These are phyloP conservation scores for Petrocephalus sullivani DNA, from an alignment of 2,797 vertebrate species.

Conservation along the genomic window DNA sequence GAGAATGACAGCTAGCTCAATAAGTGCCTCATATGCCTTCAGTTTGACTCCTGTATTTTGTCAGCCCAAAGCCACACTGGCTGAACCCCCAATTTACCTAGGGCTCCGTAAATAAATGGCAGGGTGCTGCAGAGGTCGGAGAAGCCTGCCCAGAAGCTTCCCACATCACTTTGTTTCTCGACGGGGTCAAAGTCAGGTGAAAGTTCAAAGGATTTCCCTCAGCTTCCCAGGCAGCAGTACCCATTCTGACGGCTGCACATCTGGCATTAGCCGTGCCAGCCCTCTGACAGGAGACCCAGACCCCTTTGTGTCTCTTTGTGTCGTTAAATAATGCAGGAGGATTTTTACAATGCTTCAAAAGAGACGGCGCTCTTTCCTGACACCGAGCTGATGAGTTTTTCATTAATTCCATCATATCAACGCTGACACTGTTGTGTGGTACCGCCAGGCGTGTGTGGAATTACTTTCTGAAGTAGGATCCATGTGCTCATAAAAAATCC, in stretches of 20 bases:
- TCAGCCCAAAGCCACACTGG: background rate
- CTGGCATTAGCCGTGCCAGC: background rate
- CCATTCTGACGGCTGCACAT: background rate
- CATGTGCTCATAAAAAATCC: background rate
- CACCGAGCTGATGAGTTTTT: background rate
- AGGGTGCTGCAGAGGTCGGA: background rate
- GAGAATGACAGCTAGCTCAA: background rate
- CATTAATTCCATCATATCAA: background rate
- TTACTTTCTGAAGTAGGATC: background rate
- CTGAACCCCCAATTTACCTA: background rate
- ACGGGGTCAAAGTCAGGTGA: background rate
- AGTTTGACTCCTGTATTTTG: background rate
- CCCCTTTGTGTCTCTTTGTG: background rate
- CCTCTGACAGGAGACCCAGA: background rate
- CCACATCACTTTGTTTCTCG: background rate
- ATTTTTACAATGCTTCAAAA: background rate
- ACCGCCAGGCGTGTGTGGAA: background rate
- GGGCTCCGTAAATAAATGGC: background rate
- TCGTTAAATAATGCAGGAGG: background rate
- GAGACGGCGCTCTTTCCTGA: background rate
- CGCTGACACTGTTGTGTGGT: background rate
- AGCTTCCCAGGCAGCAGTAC: background rate
- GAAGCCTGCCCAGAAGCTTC: background rate
- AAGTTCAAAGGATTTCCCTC: background rate
- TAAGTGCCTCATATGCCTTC: background rate